Conservation (phyloP, 1,140 invertebrate genomes). For the Drosophila lacertosa region DNA sequence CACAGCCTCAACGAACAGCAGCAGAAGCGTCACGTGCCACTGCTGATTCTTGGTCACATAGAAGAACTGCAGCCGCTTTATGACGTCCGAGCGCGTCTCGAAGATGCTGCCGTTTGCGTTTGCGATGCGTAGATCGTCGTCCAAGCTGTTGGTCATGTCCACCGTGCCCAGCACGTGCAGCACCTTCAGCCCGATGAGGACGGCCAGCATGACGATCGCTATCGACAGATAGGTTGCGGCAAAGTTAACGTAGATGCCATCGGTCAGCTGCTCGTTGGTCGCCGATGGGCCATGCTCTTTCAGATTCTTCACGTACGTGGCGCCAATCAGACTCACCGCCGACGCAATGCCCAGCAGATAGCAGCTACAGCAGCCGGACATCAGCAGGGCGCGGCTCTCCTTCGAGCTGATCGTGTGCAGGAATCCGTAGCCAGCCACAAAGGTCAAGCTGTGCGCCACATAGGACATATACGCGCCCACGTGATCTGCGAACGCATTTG, state of each 20-base stretch:
- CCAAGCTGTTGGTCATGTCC: slow-evolving; percentile 70
- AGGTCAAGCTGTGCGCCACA: slow-evolving; percentile 73
- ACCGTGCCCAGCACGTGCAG: slow-evolving; percentile 67
- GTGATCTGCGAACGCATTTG: slow-evolving; percentile 50
- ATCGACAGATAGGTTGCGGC: slow-evolving; percentile 72
- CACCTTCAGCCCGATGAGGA: slow-evolving; percentile 72
- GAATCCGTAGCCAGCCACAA: slow-evolving; percentile 74
- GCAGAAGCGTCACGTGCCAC: slow-evolving; percentile 70
- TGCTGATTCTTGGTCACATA: slow-evolving; percentile 79
- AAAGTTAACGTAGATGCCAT: slow-evolving; percentile 76
- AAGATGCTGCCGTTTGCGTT: slow-evolving; percentile 77
- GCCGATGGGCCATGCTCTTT: slow-evolving; percentile 42
- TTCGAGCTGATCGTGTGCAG: slow-evolving; percentile 68
- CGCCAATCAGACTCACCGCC: slow-evolving; percentile 69
- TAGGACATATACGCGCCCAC: slow-evolving; percentile 77
- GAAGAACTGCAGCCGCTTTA: slow-evolving; percentile 77
- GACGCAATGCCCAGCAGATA: slow-evolving; percentile 74
- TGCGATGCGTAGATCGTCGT: slow-evolving; percentile 75
- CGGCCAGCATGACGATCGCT: slow-evolving; percentile 52
- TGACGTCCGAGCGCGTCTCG: slow-evolving; percentile 64
- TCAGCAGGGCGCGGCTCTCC: slow-evolving; percentile 54
- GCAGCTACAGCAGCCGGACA: slow-evolving; percentile 68
- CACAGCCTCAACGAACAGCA: slow-evolving; percentile 73
- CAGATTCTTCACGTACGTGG: slow-evolving; percentile 59
- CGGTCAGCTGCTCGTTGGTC: slow-evolving; percentile 53